Evolutionary conservation across 2,113 vertebrate species (phyloP).

Genomic region (Crypturellus undulatus): DNA sequence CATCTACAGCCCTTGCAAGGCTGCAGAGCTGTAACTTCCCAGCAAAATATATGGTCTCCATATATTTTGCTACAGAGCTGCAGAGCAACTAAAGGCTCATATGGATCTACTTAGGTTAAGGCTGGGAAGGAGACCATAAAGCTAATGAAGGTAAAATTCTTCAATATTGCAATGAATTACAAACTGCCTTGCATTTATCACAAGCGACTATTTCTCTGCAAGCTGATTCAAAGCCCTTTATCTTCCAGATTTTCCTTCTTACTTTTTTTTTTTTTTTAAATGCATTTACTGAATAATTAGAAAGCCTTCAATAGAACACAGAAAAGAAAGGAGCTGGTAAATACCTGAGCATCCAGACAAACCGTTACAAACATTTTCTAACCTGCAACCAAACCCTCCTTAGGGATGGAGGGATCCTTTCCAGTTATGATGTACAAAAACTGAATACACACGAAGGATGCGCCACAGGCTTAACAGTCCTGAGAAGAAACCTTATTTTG

Average conservation of each 20-base stretch:
- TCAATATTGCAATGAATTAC: conserved; percentile 52
- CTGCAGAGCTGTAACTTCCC: not conserved
- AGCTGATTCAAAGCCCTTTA: conserved; percentile 44
- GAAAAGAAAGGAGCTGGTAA: not conserved
- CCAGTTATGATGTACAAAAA: not conserved
- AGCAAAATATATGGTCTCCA: not conserved
- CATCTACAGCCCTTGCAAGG: not conserved
- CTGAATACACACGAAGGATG: not conserved
- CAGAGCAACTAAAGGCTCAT: conserved; percentile 14
- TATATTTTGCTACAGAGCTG: not conserved
- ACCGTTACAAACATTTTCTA: not conserved
- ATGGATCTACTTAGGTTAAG: not conserved
- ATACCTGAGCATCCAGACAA: not conserved
- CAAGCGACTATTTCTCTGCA: conserved; percentile 45
- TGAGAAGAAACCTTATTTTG: not conserved
- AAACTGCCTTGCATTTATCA: conserved; percentile 47
- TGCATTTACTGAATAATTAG: conserved; percentile 4
- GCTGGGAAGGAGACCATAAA: conserved; percentile 1
- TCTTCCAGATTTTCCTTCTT: not conserved
- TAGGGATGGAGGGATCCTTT: not conserved
- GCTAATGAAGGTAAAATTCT: conserved; percentile 45
- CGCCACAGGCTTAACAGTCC: not conserved
- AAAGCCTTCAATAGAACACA: conserved; percentile 1
- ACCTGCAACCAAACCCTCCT: not conserved
- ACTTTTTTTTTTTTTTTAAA: not conserved